Conservation (phyloP, 2,797 vertebrate species). For the Parotocinclus haroldoi region DNA sequence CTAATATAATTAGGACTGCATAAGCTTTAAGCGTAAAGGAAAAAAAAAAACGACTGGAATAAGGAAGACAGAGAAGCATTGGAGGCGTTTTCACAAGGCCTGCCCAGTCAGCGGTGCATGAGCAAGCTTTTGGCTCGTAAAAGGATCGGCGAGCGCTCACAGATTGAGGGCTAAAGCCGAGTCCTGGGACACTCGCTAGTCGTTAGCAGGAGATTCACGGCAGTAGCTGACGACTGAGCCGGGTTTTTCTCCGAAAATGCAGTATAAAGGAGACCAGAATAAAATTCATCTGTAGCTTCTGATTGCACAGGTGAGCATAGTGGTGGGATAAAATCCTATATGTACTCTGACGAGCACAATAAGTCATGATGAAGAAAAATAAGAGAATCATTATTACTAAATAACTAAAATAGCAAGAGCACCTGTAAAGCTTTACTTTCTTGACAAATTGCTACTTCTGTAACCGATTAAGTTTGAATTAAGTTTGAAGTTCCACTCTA, state of each 20-base stretch:
- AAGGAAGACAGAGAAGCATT: not conserved
- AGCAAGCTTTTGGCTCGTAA: not conserved
- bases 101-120: constrained; percentile 17
- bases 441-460: no score
- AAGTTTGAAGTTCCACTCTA: no score
- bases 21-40: no score
- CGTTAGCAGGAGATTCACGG: not conserved
- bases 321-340: no score
- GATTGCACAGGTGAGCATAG: no score
- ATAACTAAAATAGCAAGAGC: no score
- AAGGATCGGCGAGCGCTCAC: not conserved
- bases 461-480: no score
- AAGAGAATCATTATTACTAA: no score
- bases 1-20: no score
- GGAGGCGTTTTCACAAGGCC: constrained; percentile 5
- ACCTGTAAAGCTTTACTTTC: no score
- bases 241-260: constrained; percentile 18
- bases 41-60: not conserved
- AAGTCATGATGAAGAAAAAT: no score
- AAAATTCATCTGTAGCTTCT: not conserved
- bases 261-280: constrained; percentile 8
- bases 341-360: no score
- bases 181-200: not conserved
- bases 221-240: not conserved
- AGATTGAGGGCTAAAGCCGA: not conserved